Evolutionary conservation across 2,888 invertebrate genomes (phyloP).

Genomic region (Dorcus hopei): DNA sequence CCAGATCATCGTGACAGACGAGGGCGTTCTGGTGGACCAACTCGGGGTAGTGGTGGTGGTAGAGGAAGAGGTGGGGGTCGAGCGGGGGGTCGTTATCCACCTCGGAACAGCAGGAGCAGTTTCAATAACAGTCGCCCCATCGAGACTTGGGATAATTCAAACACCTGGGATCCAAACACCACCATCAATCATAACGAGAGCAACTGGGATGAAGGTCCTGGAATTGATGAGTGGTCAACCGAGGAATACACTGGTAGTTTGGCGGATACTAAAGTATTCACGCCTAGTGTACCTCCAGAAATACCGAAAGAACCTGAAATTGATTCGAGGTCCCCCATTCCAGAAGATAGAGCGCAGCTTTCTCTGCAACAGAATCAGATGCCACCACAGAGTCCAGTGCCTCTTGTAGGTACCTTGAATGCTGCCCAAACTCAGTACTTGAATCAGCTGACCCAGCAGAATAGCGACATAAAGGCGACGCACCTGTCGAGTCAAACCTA

Average conservation of each 20-base stretch:
- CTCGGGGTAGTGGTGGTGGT: conserved; percentile 49
- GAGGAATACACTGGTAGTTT: conserved; percentile 95
- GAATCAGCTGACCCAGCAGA: conserved; percentile 57
- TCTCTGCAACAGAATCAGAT: conserved; percentile 11
- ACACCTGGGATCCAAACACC: conserved; percentile 42
- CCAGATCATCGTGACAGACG: conserved; percentile 49
- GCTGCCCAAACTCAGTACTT: conserved; percentile 61
- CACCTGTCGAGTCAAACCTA: conserved; percentile 28
- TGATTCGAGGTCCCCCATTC: conserved; percentile 4
- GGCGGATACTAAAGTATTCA: conserved; percentile 91
- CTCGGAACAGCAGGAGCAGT: conserved; percentile 15
- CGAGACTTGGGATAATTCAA: conserved; percentile 59
- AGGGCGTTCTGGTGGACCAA: conserved; percentile 50
- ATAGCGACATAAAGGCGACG: conserved; percentile 33
- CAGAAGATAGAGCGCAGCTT: conserved; percentile 11
- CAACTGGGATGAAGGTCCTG: conserved; percentile 69
- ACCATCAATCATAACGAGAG: conserved; percentile 48
- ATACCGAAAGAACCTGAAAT: conserved; percentile 18
- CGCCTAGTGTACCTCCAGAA: conserved; percentile 59
- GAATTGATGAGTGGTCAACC: conserved; percentile 59
- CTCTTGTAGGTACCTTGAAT: conserved; percentile 51
- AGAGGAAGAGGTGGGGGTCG: conserved; percentile 51
- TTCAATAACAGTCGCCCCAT: conserved; percentile 45
- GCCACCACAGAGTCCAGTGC: conserved; percentile 39
- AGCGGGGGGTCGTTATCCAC: conserved; percentile 40